phyloP scores from a whole-genome alignment of 2,797 vertebrate genomes.

The Erpetoichthys calabaricus region DNA sequence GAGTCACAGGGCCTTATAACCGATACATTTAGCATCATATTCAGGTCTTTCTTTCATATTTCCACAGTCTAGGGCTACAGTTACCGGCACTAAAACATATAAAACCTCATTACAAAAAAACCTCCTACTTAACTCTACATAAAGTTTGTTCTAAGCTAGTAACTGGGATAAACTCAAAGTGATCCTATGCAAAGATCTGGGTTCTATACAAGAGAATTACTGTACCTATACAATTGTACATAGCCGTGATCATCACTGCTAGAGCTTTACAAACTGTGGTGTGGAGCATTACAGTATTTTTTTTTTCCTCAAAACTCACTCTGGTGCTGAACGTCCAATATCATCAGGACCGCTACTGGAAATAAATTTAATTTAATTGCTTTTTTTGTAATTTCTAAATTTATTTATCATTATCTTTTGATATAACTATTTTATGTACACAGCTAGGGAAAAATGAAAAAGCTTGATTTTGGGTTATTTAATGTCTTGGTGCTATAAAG shows the following conservation, averaged over 20 bases:
- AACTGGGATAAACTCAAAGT: slow-evolving; percentile 43
- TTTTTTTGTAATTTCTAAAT: slow-evolving; percentile 34
- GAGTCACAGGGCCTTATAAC: slow-evolving; percentile 96
- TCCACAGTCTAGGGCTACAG: slow-evolving; percentile 16
- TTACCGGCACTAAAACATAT: slow-evolving; percentile 39
- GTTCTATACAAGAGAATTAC: slow-evolving; percentile 10
- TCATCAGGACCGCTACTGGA: slow-evolving; percentile 63
- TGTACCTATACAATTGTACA: slow-evolving; percentile 24
- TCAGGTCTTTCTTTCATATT: slow-evolving; percentile 15
- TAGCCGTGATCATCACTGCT: slow-evolving; percentile 32
- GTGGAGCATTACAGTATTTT: slow-evolving; percentile 56
- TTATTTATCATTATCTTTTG: slow-evolving; percentile 17
- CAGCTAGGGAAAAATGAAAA: slow-evolving; percentile 30
- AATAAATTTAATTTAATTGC: slow-evolving; percentile 44
- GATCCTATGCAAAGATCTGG: slow-evolving; percentile 42
- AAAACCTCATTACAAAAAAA: slow-evolving; percentile 32
- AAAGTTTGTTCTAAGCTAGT: slow-evolving; percentile 29
- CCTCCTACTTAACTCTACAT: slow-evolving; percentile 35
- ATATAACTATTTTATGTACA: slow-evolving; percentile 39
- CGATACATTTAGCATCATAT: slow-evolving; percentile 59
- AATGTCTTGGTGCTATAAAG: slow-evolving; percentile 74
- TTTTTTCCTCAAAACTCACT: slow-evolving; percentile 50
- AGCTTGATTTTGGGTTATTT: slow-evolving; percentile 70
- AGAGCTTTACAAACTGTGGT: slow-evolving; percentile 41
- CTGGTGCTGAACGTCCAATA: slow-evolving; percentile 79